A percentile compares a stretch with the other conserved stretches of the same genome.
Evolutionary conservation across 2,888 invertebrate species (phyloP).

Genomic region (Pelosia muscerda): DNA sequence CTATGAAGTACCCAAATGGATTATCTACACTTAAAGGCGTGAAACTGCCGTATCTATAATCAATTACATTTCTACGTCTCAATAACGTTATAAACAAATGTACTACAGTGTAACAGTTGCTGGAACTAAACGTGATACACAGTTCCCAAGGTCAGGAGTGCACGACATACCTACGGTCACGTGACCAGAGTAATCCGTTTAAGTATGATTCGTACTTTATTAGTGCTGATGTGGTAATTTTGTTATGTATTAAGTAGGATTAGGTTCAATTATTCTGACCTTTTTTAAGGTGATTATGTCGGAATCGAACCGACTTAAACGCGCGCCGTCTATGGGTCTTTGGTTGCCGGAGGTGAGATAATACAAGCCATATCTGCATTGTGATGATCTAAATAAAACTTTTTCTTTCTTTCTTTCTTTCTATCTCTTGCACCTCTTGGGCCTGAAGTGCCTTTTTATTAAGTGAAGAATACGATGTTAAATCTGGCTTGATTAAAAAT

Average conservation of each 20-base stretch:
- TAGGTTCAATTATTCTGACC: slow-evolving; percentile 9
- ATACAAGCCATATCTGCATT: too few species aligned
- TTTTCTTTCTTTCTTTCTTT: too few species aligned
- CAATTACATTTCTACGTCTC: slow-evolving; percentile 13
- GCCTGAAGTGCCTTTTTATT: slow-evolving; percentile 1
- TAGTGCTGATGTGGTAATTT: slow-evolving; percentile 13
- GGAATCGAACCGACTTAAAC: too few species aligned
- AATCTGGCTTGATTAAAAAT: neutral
- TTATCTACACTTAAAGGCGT: neutral
- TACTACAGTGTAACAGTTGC: slow-evolving; percentile 37
- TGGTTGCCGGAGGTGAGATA: too few species aligned
- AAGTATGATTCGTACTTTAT: slow-evolving; percentile 31
- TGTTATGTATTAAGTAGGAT: slow-evolving; percentile 14
- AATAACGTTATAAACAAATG: slow-evolving; percentile 20
- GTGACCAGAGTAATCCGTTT: slow-evolving; percentile 48
- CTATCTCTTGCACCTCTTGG: too few species aligned
- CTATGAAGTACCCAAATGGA: too few species aligned
- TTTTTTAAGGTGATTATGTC: too few species aligned
- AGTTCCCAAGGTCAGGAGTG: slow-evolving; percentile 47
- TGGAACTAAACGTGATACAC: slow-evolving; percentile 45
- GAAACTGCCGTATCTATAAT: too few species aligned
- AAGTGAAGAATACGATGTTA: neutral
- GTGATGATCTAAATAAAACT: too few species aligned
- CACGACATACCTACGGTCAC: slow-evolving; percentile 34
- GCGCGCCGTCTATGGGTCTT: too few species aligned